phyloP scores from a whole-genome alignment of 2,888 invertebrate genomes.

The Pachycephus smyrnensis region DNA sequence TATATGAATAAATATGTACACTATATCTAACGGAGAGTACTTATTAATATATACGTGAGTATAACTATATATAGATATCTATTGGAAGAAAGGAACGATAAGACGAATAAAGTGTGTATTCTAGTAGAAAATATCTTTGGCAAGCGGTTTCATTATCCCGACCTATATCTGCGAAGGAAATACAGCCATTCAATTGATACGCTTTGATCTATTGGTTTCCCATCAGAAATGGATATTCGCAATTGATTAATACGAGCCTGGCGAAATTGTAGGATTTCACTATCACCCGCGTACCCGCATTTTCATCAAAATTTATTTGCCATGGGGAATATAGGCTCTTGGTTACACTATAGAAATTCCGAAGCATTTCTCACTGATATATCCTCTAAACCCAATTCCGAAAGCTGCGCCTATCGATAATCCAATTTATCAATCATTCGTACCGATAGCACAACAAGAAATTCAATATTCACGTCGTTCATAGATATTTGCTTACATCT shows the following conservation, averaged over 20 bases:
- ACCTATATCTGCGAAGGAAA: slow-evolving; percentile 30
- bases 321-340: neutral
- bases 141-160: slow-evolving; percentile 39
- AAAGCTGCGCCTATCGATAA: neutral
- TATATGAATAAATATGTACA: neutral
- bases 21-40: neutral
- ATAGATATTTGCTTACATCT: neutral
- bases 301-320: neutral
- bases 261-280: neutral
- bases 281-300: too few relatives aligned
- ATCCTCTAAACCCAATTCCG: neutral
- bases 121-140: slow-evolving; percentile 1
- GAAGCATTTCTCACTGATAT: neutral
- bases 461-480: neutral
- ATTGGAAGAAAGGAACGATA: neutral
- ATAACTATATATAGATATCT: neutral
- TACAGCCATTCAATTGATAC: neutral
- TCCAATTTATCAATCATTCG: neutral
- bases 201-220: slow-evolving; percentile 27
- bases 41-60: neutral
- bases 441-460: neutral
- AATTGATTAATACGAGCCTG: slow-evolving; percentile 34
- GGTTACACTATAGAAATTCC: neutral
- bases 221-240: slow-evolving; percentile 31
- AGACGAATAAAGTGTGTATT: neutral